A percentile compares a stretch with the other conserved stretches of the same genome.
phyloP scores from a whole-genome alignment of 2,797 vertebrate genomes.

The Xenentodon cancila region DNA sequence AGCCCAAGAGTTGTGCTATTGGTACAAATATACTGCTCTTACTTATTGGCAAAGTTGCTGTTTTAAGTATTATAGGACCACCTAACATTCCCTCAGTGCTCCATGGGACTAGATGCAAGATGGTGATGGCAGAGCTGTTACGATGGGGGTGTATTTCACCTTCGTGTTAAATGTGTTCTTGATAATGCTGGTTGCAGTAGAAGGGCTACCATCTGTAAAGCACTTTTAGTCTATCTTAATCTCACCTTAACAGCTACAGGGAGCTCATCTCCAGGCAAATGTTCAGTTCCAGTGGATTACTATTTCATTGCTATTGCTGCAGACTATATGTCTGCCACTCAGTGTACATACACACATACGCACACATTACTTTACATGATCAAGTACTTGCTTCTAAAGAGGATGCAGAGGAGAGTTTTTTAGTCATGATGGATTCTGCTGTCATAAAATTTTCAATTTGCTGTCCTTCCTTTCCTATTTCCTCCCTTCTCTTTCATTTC shows the following conservation, averaged over 20 bases:
- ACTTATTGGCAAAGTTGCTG: slow-evolving; percentile 9
- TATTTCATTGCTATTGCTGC: slow-evolving; percentile 30
- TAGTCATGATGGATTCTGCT: slow-evolving; percentile 28
- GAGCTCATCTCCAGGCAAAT: slow-evolving; percentile 50
- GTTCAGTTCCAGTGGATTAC: slow-evolving; percentile 33
- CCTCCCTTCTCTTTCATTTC: slow-evolving; percentile 14
- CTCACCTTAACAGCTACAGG: slow-evolving; percentile 30
- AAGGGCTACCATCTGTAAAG: slow-evolving; percentile 43
- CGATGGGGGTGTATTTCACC: slow-evolving; percentile 36
- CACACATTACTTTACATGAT: slow-evolving; percentile 17
- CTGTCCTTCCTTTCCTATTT: slow-evolving; percentile 7
- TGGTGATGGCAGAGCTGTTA: slow-evolving; percentile 30
- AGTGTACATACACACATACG: slow-evolving; percentile 21
- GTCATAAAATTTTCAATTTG: slow-evolving; percentile 35
- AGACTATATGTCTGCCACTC: slow-evolving; percentile 39
- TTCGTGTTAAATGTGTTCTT: slow-evolving; percentile 51
- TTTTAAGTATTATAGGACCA: slow-evolving; percentile 13
- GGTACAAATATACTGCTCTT: not conserved
- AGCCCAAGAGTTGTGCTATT: too few species aligned
- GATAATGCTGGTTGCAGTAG: slow-evolving; percentile 37
- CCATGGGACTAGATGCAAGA: slow-evolving; percentile 15
- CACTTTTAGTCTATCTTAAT: slow-evolving; percentile 55
- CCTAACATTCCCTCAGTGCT: slow-evolving; percentile 21
- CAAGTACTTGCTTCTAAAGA: slow-evolving; percentile 9
- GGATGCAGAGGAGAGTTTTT: slow-evolving; percentile 25